Evolutionary conservation across 2,113 vertebrate genomes (phyloP), one percentile per base, ranked within the genome.

Genomic region (Ibidorhyncha struthersii): DNA sequence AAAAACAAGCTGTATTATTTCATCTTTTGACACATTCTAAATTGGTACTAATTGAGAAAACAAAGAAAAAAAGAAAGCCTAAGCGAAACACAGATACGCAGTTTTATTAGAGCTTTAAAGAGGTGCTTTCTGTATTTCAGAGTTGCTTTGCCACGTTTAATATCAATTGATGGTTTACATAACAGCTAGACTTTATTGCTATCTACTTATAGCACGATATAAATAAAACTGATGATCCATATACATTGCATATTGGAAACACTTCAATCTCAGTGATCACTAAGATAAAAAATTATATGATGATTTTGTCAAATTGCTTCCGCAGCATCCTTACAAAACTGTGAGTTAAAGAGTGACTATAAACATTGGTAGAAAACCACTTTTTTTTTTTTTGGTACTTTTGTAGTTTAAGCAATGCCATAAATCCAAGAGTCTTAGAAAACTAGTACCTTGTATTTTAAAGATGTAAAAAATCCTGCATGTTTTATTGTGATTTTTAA

Each of bases 141-240:
- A 38, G n/a, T 41, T 86, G 25, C n/a, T 86, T 67, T 61, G 52
- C 36, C n/a, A 55, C 41, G 29, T 34, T 56, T 82, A 45, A 30
- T 34, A 52, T 27, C 0, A 0, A 40, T 30, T 0, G 1, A 23
- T 49, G 21, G 19, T 70, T 93, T 66, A 59, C 22, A 12, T 38
- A n/a, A 52, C 21, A 56, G 16, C 17, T 76, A 10, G 10, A 14
- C 9, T 84, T 62, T 25, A 25, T 38, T 40, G 30, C 21, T 23
- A 12, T 40, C 30, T 65, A 18, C 26, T 14, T 47, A 73, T 34
- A 52, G 70, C 8, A n/a, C 32, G 25, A 63, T 87, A 79, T 49
- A 66, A 74, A 65, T 56, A n/a, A n/a, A 94, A 49, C 16, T 4
- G 23, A 11, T 52, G 29, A 61, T 25, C 59, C 16, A 9, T 19